Percentiles rank a stretch among this genome's conserved stretches.
These are phyloP conservation scores for Loris lydekkerianus DNA, from an alignment of 2,797 vertebrate genomes.

Conservation along the genomic window DNA sequence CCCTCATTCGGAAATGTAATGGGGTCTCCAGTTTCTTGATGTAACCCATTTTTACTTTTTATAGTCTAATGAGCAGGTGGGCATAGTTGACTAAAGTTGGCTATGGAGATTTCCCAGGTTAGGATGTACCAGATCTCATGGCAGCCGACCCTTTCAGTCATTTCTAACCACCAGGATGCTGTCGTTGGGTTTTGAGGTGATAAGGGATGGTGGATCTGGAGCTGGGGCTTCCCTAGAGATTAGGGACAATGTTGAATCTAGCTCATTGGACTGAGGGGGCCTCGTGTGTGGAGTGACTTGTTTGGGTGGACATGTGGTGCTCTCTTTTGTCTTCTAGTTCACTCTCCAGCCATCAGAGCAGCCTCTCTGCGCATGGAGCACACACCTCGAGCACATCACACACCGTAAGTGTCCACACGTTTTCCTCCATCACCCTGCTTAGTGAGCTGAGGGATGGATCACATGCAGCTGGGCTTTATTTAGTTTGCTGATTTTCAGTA, in stretches of 20 bases:
- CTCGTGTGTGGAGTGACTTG: background rate
- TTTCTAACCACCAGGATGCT: background rate
- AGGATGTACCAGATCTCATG: background rate
- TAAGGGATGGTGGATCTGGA: background rate
- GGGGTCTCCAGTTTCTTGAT: background rate
- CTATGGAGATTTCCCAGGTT: background rate
- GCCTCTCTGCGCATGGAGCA: conserved; percentile 91
- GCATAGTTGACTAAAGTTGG: background rate
- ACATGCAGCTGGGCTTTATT: background rate
- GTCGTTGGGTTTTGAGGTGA: background rate
- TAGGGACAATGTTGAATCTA: background rate
- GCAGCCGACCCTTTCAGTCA: background rate
- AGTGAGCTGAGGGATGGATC: background rate
- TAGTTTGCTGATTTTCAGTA: background rate
- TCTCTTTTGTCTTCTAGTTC: conserved; percentile 82
- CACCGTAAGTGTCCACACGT: conserved; percentile 90
- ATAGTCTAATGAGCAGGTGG: background rate
- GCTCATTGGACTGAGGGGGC: background rate
- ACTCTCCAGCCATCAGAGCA: conserved; percentile 92
- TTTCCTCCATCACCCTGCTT: background rate
- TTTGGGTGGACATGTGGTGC: background rate
- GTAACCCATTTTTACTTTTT: background rate
- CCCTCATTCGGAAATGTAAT: background rate
- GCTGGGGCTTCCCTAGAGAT: background rate
- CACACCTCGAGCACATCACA: conserved; percentile 91